phyloP scores from a whole-genome alignment of 2,113 vertebrate species.

The Sialia sialis region DNA sequence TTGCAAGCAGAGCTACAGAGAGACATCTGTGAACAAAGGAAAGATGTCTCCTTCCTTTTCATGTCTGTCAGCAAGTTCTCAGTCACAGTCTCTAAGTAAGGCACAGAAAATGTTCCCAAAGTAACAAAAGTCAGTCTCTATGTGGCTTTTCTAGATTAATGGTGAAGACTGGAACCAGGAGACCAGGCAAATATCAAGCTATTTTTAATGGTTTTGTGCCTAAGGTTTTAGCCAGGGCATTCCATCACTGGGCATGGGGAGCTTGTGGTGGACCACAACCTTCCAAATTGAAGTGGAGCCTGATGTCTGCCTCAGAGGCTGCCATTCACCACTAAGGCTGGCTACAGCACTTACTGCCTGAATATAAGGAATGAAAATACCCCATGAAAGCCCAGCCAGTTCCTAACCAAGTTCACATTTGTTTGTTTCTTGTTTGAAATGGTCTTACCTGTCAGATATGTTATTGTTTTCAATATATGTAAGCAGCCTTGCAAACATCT shows the following conservation, averaged over 20 bases:
- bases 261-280: background rate
- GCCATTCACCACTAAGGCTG: background rate
- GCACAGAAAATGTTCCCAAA: background rate
- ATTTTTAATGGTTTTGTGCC: background rate
- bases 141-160: background rate
- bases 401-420: background rate
- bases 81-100: background rate
- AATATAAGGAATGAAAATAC: background rate
- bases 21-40: background rate
- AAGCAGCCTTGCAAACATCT: background rate
- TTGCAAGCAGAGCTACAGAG: background rate
- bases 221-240: background rate
- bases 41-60: background rate
- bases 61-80: background rate
- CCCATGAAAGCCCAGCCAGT: background rate
- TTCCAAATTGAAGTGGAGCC: background rate
- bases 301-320: background rate
- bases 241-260: background rate
- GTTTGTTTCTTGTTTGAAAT: background rate
- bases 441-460: background rate
- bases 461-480: fast-evolving
- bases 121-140: background rate
- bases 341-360: background rate
- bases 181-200: background rate
- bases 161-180: background rate